These are phyloP conservation scores for Archocentrus centrarchus DNA, from an alignment of 2,113 vertebrate species.

Conservation along the genomic window DNA sequence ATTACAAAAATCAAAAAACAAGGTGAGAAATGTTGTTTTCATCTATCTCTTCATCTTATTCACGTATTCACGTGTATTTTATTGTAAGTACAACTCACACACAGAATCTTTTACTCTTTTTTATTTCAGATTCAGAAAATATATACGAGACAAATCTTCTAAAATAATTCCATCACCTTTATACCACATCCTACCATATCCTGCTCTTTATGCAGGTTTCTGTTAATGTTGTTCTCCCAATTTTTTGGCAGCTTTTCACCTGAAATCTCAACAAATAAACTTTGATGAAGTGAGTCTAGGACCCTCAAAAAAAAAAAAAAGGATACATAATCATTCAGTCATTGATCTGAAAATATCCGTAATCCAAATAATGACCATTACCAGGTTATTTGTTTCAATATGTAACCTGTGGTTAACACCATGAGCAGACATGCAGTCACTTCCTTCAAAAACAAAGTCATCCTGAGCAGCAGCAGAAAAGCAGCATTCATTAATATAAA, in stretches of 20 bases:
- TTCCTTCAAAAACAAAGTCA: conserved; percentile 7
- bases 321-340: background rate
- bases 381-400: background rate
- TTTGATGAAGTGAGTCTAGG: background rate
- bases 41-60: conserved; percentile 33
- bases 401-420: background rate
- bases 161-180: conserved; percentile 34
- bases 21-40: background rate
- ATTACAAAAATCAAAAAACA: too few relatives aligned
- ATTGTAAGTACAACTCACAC: conserved; percentile 18
- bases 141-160: conserved; percentile 39
- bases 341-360: background rate
- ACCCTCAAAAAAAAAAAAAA: background rate
- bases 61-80: conserved; percentile 1
- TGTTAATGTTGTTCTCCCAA: background rate
- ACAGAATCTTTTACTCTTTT: conserved; percentile 42
- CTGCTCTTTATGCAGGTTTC: background rate
- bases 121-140: conserved; percentile 54
- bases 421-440: background rate
- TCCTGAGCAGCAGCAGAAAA: conserved; percentile 33
- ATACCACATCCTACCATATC: background rate
- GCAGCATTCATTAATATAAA: conserved; percentile 8
- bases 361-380: background rate
- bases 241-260: background rate
- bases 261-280: background rate